A percentile compares a stretch with the other conserved stretches of the same genome.
Evolutionary conservation across 2,113 vertebrate genomes (phyloP).

Genomic region (Fregetta grallaria): DNA sequence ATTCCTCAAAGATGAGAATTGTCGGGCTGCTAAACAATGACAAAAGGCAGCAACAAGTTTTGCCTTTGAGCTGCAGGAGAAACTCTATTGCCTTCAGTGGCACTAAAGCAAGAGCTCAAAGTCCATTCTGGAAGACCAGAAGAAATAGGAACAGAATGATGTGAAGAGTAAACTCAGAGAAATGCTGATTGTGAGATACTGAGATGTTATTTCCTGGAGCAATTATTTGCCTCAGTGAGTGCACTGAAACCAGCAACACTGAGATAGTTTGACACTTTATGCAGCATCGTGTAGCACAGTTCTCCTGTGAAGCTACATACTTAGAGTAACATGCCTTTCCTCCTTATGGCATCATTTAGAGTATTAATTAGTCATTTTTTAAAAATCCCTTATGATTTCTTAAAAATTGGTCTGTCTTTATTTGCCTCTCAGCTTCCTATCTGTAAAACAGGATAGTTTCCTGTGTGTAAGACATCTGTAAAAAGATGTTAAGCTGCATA

Average conservation of each 20-base stretch:
- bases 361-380: neutral
- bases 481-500: neutral
- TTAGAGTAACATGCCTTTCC: neutral
- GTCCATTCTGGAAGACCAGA: neutral
- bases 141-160: neutral
- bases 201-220: slow-evolving; percentile 22
- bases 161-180: neutral
- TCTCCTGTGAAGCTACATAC: neutral
- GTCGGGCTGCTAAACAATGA: neutral
- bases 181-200: slow-evolving; percentile 1
- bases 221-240: slow-evolving; percentile 24
- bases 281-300: neutral
- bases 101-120: neutral
- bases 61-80: neutral
- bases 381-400: neutral
- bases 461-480: neutral
- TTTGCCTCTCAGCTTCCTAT: neutral
- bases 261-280: neutral
- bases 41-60: neutral
- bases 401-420: neutral
- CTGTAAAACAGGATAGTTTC: neutral
- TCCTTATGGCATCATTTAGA: neutral
- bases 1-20: neutral
- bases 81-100: neutral
- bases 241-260: neutral